These are phyloP conservation scores for Epizoanthus ramosus DNA, from an alignment of 92 coral and sea anemone genomes.

Conservation along the genomic window DNA sequence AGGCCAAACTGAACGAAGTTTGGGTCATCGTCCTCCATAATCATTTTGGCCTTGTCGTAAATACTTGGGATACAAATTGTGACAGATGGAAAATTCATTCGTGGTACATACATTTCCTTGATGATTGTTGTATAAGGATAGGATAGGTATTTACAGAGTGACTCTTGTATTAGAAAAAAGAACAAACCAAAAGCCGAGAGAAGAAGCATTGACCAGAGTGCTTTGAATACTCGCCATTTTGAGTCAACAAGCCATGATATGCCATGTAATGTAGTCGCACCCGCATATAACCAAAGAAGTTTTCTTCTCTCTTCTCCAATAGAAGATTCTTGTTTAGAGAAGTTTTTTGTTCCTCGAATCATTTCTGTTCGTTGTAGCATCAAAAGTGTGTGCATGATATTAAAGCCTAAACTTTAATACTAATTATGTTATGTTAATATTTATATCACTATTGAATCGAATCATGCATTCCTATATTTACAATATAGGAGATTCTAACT, in stretches of 20 bases:
- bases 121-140: slow-evolving; percentile 31
- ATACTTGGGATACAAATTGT: slow-evolving; percentile 3
- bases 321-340: background rate
- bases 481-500: too few species aligned
- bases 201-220: slow-evolving; percentile 9
- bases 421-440: too few species aligned
- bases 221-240: slow-evolving; percentile 3
- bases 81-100: slow-evolving; percentile 25
- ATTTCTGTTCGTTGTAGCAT: background rate
- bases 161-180: background rate
- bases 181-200: slow-evolving; percentile 9
- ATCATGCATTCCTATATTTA: too few species aligned
- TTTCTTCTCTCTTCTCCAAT: background rate
- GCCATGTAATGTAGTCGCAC: slow-evolving; percentile 9
- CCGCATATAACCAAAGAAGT: background rate
- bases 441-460: too few species aligned
- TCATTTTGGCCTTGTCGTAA: slow-evolving; percentile 6
- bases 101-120: slow-evolving; percentile 4
- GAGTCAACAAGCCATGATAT: slow-evolving; percentile 1
- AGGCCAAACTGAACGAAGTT: background rate
- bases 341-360: background rate
- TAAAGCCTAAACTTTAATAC: too few species aligned
- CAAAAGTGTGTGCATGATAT: too few species aligned
- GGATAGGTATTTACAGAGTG: background rate
- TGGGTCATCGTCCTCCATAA: background rate